These are phyloP conservation scores for Cnemophilus loriae DNA, from an alignment of 2,113 vertebrate species.

Conservation along the genomic window DNA sequence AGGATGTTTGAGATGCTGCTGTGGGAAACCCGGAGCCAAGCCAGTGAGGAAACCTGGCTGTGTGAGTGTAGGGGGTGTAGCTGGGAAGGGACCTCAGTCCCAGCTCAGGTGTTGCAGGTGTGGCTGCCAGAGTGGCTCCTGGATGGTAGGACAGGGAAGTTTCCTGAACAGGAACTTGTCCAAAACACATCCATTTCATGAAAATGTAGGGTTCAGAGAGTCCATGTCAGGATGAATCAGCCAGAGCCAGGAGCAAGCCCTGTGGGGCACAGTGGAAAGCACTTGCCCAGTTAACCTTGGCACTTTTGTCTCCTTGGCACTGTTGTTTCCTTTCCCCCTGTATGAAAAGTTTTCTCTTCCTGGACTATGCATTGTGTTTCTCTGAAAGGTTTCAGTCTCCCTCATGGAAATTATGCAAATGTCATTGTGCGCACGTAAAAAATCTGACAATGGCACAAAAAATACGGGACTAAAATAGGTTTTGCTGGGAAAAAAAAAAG, in stretches of 20 bases:
- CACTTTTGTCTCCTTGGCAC: neutral
- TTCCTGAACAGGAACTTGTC: neutral
- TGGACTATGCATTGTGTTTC: neutral
- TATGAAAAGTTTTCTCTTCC: neutral
- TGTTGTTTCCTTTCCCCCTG: neutral
- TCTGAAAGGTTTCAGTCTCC: neutral
- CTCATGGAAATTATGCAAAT: slow-evolving; percentile 39
- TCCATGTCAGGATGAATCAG: neutral
- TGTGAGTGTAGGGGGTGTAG: neutral
- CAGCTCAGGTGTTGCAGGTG: neutral
- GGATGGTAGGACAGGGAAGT: neutral
- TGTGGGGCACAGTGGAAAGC: neutral
- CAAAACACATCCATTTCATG: neutral
- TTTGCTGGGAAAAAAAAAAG: neutral
- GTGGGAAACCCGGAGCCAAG: neutral
- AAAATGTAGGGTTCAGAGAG: neutral
- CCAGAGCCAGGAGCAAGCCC: neutral
- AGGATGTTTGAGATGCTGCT: neutral
- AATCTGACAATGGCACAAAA: slow-evolving; percentile 4
- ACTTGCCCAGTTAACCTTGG: neutral
- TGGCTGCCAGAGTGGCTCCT: neutral
- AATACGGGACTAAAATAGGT: slow-evolving; percentile 9
- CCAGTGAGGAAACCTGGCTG: neutral
- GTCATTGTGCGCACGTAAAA: neutral
- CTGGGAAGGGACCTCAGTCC: accelerated